Evolutionary conservation across 1,140 invertebrate genomes (phyloP), one percentile per base, ranked within the genome.

Genomic region (Trichonephila inaurata): DNA sequence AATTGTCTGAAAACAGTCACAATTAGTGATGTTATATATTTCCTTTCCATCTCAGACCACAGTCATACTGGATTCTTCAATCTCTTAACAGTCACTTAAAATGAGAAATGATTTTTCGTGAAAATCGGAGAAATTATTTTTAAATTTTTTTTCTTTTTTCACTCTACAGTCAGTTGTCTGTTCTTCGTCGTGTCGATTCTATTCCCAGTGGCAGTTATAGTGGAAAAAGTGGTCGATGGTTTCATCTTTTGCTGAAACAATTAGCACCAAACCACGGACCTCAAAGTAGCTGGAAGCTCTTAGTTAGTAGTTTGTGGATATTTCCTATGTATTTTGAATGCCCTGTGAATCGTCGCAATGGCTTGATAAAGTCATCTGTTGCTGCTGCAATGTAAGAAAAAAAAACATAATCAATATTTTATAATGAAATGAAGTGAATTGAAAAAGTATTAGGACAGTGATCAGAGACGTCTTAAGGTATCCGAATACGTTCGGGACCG

Each of bases 151-250:
- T 77, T 72, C 10, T 10, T 51, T 28, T 28, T 28, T 51, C 51
- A 7, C 51, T 51, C 51, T 3, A 18, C 40, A 83, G 77, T 82
- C 33, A 19, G 44, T 21, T 81, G 60, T 61, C 58, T 69, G 33
- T 77, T 28, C 24, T 28, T 77, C 28, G 5, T 77, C 72, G 51
- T 51, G 51, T 51, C 7, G 6, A 51, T 51, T 51, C 72, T 33
- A 24, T 77, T 77, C 28, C 24, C 16, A 33, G 51, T 93, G 92
- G 92, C 92, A 93, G 92, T 93, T 93, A 44, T 64, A 87, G 62
- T 93, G 89, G 85, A 51, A 88, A 44, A 81, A 81, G 92, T 93
- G 92, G 92, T 93, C 92, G 81, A 93, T 92, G 91, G 91, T 92
- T 92, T 92, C 91, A 44, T 93, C 92, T 81, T 87, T 93, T 93